Evolutionary conservation across 2,113 vertebrate genomes (phyloP).

Genomic region (Zosterops lateralis): DNA sequence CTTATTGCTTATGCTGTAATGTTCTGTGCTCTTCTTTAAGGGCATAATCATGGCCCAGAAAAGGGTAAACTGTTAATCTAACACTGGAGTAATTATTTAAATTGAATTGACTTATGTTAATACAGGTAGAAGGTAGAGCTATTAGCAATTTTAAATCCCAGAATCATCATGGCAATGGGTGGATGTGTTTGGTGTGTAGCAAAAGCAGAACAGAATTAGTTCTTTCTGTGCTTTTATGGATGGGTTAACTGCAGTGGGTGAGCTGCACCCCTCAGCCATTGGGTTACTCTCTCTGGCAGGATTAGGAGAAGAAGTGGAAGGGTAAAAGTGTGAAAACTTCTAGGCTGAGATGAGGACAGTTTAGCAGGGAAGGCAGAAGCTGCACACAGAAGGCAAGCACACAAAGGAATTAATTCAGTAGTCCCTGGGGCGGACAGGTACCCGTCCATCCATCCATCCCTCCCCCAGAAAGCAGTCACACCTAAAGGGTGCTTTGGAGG

Average conservation of each 20-base stretch:
- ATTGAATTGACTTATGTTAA: background rate
- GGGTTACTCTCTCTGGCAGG: background rate
- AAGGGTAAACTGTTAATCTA: background rate
- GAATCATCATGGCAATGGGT: background rate
- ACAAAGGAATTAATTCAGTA: fast-evolving
- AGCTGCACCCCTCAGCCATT: background rate
- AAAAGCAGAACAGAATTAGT: background rate
- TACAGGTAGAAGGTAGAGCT: background rate
- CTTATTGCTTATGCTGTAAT: background rate
- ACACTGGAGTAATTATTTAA: background rate
- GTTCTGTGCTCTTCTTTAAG: background rate
- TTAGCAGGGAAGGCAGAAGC: background rate
- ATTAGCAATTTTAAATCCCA: background rate
- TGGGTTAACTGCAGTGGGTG: background rate
- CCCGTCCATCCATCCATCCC: background rate
- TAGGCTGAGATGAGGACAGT: background rate
- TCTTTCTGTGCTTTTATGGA: fast-evolving
- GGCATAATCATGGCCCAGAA: background rate
- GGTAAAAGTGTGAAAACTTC: background rate
- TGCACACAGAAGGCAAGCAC: too few species aligned
- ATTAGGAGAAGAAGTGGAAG: background rate
- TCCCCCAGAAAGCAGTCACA: background rate
- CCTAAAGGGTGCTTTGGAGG: fast-evolving
- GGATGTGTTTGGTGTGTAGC: background rate
- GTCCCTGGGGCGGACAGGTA: fast-evolving